These are phyloP conservation scores for Zaprionus obscuricornis DNA, from an alignment of 2,888 invertebrate genomes.

Conservation along the genomic window DNA sequence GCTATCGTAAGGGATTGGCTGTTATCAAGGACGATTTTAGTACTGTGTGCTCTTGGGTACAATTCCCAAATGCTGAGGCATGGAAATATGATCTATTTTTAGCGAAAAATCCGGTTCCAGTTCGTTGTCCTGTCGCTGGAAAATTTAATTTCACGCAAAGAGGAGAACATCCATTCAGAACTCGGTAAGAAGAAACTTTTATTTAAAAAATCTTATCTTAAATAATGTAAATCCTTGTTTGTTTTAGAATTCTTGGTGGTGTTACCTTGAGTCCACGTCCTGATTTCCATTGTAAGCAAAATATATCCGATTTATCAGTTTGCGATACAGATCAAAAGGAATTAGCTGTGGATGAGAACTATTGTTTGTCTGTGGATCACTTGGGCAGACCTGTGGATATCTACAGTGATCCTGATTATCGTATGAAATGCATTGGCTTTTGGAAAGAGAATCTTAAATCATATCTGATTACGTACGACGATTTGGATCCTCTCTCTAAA, in stretches of 20 bases:
- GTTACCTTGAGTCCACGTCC: conserved; percentile 97
- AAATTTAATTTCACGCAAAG: conserved; percentile 97
- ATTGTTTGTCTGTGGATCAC: conserved; percentile 98
- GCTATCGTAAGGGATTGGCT: conserved; percentile 94
- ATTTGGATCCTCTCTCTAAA: conserved; percentile 96
- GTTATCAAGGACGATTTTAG: conserved; percentile 95
- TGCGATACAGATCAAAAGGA: conserved; percentile 98
- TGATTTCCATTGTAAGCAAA: conserved; percentile 95
- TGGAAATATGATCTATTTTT: conserved; percentile 94
- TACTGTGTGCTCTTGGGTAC: conserved; percentile 97
- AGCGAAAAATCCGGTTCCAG: conserved; percentile 94
- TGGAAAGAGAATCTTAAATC: conserved; percentile 99
- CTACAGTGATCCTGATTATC: conserved; percentile 97
- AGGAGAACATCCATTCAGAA: conserved; percentile 95
- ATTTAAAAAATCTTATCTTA: not conserved
- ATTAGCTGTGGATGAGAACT: conserved; percentile 96
- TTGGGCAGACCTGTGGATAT: conserved; percentile 97
- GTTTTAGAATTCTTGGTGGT: conserved; percentile 93
- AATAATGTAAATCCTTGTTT: not conserved
- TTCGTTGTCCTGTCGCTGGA: conserved; percentile 97
- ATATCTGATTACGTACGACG: conserved; percentile 97
- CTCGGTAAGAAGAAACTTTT: conserved; percentile 84
- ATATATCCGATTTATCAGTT: conserved; percentile 97
- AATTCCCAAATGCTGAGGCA: conserved; percentile 91
- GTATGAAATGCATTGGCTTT: conserved; percentile 98